Conservation (phyloP, 2,797 vertebrate species). For the Salmo trutta region DNA sequence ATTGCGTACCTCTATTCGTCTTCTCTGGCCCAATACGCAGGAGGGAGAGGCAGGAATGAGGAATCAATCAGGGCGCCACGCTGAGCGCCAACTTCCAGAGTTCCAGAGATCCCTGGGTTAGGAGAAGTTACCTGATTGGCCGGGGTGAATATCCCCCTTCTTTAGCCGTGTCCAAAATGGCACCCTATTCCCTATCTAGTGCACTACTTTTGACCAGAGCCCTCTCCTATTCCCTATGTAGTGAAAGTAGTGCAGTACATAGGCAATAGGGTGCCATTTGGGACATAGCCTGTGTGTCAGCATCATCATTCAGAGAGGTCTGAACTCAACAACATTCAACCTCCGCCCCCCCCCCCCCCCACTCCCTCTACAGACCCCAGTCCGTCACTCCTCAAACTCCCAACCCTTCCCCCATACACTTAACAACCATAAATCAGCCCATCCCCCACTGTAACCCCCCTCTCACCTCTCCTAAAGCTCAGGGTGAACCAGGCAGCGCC, state of each 20-base stretch:
- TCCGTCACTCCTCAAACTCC: not conserved
- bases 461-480: conserved; percentile 50
- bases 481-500: conserved; percentile 18
- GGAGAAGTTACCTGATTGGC: conserved; percentile 47
- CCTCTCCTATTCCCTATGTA: too few species aligned
- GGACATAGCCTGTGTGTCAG: conserved; percentile 21
- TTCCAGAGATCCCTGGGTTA: not conserved
- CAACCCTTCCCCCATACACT: conserved; percentile 52
- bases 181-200: not conserved
- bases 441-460: conserved; percentile 58
- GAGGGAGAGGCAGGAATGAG: conserved; percentile 1
- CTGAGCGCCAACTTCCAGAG: conserved; percentile 28
- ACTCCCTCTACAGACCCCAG: conserved; percentile 5
- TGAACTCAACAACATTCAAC: conserved; percentile 48
- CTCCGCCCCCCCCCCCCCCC: conserved; percentile 35
- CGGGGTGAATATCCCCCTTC: conserved; percentile 58
- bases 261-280: not conserved
- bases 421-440: conserved; percentile 69
- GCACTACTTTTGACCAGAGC: not conserved
- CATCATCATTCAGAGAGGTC: conserved; percentile 54
- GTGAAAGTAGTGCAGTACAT: not conserved
- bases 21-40: conserved; percentile 25
- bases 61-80: conserved; percentile 16
- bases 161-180: not conserved
- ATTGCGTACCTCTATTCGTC: conserved; percentile 40